These are phyloP conservation scores for Bombus superbus DNA, from an alignment of 1,140 invertebrate genomes.

Conservation along the genomic window DNA sequence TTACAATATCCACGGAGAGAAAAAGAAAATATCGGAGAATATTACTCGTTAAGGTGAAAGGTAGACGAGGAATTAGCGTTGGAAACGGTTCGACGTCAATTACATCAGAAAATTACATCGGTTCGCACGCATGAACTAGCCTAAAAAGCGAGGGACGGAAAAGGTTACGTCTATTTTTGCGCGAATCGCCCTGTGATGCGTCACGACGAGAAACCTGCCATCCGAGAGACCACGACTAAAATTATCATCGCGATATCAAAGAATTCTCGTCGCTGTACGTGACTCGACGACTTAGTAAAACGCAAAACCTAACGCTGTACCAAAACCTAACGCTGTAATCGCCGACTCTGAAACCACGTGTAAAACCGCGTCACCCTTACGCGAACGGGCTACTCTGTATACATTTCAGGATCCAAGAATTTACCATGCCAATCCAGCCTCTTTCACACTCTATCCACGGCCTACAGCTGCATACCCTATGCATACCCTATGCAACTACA, in stretches of 20 bases:
- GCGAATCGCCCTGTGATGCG: slow-evolving; percentile 28
- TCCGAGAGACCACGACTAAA: slow-evolving; percentile 8
- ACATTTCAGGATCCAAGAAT: slow-evolving; percentile 55
- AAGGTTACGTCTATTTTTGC: slow-evolving; percentile 51
- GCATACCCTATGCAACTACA: slow-evolving; percentile 61
- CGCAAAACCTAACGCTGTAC: too few species aligned
- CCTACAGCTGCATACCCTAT: slow-evolving; percentile 50
- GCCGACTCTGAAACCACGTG: background rate
- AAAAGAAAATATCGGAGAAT: background rate
- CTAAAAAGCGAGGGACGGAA: background rate
- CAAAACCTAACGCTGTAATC: too few species aligned
- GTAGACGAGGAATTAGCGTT: background rate
- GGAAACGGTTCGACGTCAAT: background rate
- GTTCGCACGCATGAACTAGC: background rate
- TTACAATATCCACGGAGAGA: background rate
- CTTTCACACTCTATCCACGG: slow-evolving; percentile 56
- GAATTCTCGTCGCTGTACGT: background rate
- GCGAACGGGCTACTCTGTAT: background rate
- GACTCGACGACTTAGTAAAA: too few species aligned
- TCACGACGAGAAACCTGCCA: background rate
- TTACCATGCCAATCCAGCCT: slow-evolving; percentile 59
- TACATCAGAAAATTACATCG: slow-evolving; percentile 9
- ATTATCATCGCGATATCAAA: slow-evolving; percentile 31
- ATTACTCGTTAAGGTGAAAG: background rate
- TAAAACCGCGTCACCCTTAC: slow-evolving; percentile 8